Evolutionary conservation across 2,888 invertebrate genomes (phyloP), one percentile per base, ranked within the genome.

Genomic region (Troides aeacus): DNA sequence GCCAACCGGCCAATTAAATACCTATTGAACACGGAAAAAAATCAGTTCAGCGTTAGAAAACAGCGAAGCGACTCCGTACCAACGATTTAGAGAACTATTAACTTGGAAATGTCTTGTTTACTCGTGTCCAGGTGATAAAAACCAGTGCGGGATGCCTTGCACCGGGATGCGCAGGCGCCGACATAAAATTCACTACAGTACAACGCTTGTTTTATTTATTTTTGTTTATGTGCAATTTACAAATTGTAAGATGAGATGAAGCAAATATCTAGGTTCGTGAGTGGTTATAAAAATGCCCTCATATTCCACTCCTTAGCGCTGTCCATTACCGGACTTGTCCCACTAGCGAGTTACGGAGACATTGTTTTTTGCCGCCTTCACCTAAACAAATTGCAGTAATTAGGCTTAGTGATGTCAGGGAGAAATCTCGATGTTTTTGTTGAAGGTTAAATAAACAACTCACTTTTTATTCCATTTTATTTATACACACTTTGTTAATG

Each of bases 1-100:
- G 76, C 74, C 75, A 74, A 74, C 74, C 71, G 68, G 75, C 80
- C 85, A 82, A 86, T 86, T 84, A 85, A 80, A 84, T 81, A 81
- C 77, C 80, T 80, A 82, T 81, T 79, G 77, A 72, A 72, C 66
- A 74, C 66, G 72, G 71, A 75, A 83, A 82, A 81, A 79, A 74
- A 70, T 67, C 63, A 57, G 42, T 24, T 17, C 70, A 23, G 62
- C 66, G 61, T 62, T 64, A 59, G 68, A 68, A 68, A 59, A 64
- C 62, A 57, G 62, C 58, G 58, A 10, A 46, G 62, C 46, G 23
- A n/a, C 46, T 18, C 39, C 39, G 60, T 39, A 50, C 24, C 30
- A 17, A 36, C 56, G 61, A 57, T 71, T 71, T 71, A 64, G 67
- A 71, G 67, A 71, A 71, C 57, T 57, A 71, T 67, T 42, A 71